Evolutionary conservation across 1,140 invertebrate species (phyloP).

Genomic region (Laupala kohalensis): DNA sequence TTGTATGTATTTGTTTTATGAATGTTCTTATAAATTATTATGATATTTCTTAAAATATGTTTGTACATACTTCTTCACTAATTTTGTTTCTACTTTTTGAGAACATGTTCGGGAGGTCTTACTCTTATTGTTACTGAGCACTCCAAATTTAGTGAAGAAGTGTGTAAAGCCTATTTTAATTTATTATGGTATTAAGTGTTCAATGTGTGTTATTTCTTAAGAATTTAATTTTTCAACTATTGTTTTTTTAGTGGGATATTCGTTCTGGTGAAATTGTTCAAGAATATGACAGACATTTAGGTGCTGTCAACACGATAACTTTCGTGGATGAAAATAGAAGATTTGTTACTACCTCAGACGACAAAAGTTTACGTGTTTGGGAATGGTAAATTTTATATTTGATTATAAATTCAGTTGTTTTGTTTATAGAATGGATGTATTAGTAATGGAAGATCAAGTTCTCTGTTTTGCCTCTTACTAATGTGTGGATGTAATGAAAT

Average conservation of each 20-base stretch:
- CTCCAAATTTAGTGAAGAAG: too few species aligned
- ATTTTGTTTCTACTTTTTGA: too few species aligned
- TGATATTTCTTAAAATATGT: too few species aligned
- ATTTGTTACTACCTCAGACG: slow-evolving; percentile 97
- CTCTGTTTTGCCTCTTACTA: not conserved
- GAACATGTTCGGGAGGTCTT: too few species aligned
- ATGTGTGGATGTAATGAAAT: not conserved
- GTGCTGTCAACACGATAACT: slow-evolving; percentile 96
- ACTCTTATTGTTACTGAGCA: too few species aligned
- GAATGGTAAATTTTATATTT: slow-evolving; percentile 67
- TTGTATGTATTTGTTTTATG: too few species aligned
- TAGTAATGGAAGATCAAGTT: not conserved
- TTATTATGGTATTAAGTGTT: not conserved
- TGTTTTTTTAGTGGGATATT: slow-evolving; percentile 72
- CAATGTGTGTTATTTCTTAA: not conserved
- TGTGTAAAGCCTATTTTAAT: too few species aligned
- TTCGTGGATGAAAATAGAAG: slow-evolving; percentile 97
- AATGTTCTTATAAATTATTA: too few species aligned
- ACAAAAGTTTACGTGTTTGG: slow-evolving; percentile 97
- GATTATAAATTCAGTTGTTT: not conserved
- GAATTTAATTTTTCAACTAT: not conserved
- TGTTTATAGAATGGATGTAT: too few species aligned
- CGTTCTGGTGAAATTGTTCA: slow-evolving; percentile 90
- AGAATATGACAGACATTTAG: slow-evolving; percentile 97
- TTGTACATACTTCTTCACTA: too few species aligned